Conservation (phyloP, 2,888 invertebrate genomes). For the Druceiella hillmani region DNA sequence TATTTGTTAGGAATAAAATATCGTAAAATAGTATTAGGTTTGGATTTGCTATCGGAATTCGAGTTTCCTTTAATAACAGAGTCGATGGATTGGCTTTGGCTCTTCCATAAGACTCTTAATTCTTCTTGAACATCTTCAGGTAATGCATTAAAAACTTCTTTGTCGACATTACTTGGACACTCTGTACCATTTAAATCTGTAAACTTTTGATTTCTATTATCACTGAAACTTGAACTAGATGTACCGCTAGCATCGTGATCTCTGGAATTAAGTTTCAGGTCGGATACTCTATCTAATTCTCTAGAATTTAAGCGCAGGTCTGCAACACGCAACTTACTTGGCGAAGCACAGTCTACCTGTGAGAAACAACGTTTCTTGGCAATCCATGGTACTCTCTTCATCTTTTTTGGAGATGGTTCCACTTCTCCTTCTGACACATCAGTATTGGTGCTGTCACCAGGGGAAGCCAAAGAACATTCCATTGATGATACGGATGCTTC, state of each 20-base stretch:
- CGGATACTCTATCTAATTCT: constrained; percentile 53
- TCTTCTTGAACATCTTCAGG: constrained; percentile 70
- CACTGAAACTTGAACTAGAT: background rate
- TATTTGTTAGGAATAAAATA: constrained; percentile 65
- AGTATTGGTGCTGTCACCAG: constrained; percentile 45
- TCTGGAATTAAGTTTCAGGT: constrained; percentile 42
- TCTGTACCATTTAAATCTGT: constrained; percentile 30
- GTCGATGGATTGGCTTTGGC: constrained; percentile 43
- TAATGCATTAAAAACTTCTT: constrained; percentile 63
- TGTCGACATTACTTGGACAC: constrained; percentile 64
- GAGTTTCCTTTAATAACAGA: constrained; percentile 40
- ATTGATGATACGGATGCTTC: constrained; percentile 43
- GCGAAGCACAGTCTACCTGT: constrained; percentile 56
- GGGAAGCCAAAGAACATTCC: constrained; percentile 47
- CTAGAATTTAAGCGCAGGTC: constrained; percentile 61
- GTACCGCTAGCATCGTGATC: constrained; percentile 27
- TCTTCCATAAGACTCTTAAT: constrained; percentile 62
- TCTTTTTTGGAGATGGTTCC: constrained; percentile 74
- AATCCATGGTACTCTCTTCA: constrained; percentile 49
- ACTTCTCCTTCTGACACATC: constrained; percentile 63
- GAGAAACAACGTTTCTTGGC: constrained; percentile 45
- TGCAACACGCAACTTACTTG: constrained; percentile 63
- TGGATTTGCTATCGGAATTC: constrained; percentile 49
- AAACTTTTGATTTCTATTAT: constrained; percentile 2
- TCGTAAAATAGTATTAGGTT: constrained; percentile 60